Evolutionary conservation across 2,888 invertebrate genomes (phyloP).

Genomic region (Oscheius sp.): DNA sequence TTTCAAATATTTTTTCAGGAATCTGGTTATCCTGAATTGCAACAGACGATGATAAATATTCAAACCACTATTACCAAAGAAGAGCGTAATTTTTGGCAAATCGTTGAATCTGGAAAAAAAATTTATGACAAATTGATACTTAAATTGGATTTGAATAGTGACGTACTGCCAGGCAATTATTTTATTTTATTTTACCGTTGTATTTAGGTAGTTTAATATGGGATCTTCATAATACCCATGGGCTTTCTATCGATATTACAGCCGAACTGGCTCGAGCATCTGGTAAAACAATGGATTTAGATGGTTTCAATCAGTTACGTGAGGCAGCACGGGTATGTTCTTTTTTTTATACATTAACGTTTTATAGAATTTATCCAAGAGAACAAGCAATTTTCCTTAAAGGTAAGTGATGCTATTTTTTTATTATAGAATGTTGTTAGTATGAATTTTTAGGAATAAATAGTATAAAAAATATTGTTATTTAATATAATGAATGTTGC

Average conservation of each 20-base stretch:
- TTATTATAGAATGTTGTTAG: too few relatives aligned
- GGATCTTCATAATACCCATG: slow-evolving; percentile 43
- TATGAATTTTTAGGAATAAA: too few relatives aligned
- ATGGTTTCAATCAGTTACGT: not conserved
- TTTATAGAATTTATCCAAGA: not conserved
- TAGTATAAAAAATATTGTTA: too few relatives aligned
- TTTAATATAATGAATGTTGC: too few relatives aligned
- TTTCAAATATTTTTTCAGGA: not conserved
- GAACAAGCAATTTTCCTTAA: not conserved
- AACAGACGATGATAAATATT: not conserved
- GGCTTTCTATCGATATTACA: slow-evolving; percentile 47
- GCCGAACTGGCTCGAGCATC: slow-evolving; percentile 20
- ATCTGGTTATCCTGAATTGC: not conserved
- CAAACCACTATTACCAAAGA: not conserved
- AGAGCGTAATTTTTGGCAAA: slow-evolving; percentile 1
- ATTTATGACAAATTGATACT: not conserved
- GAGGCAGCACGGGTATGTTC: not conserved
- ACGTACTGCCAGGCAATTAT: slow-evolving; percentile 11
- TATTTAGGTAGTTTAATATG: slow-evolving; percentile 38
- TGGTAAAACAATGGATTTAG: not conserved
- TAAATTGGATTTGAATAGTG: not conserved
- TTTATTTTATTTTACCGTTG: not conserved
- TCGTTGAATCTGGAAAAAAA: slow-evolving; percentile 17
- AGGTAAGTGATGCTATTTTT: too few relatives aligned
- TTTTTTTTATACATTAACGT: not conserved